phyloP scores from a whole-genome alignment of 2,113 vertebrate species.

The Nanger granti region DNA sequence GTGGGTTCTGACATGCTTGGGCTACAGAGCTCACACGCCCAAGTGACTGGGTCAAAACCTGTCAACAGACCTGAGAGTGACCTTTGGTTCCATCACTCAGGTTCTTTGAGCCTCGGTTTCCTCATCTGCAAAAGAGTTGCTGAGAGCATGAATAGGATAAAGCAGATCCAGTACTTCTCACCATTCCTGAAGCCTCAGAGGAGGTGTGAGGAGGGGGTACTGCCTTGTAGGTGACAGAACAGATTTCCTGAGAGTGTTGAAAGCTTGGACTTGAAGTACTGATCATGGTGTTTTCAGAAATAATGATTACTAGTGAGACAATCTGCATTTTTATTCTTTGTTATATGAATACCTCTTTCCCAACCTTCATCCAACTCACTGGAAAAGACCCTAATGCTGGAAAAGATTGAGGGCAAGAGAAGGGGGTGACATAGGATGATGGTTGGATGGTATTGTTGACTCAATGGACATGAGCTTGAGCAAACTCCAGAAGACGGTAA shows the following conservation, averaged over 20 bases:
- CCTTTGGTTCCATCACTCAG: background rate
- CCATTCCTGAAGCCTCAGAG: background rate
- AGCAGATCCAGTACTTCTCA: background rate
- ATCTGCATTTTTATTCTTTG: background rate
- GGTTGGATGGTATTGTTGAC: background rate
- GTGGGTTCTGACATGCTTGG: background rate
- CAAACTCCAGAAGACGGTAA: background rate
- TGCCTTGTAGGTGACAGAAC: background rate
- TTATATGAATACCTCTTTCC: background rate
- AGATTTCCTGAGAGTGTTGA: background rate
- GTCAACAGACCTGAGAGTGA: background rate
- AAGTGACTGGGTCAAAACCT: background rate
- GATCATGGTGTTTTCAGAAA: background rate
- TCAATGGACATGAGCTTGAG: background rate
- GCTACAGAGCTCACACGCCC: rapidly evolving
- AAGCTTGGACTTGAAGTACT: background rate
- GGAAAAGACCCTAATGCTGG: background rate
- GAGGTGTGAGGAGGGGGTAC: background rate
- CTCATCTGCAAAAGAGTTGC: background rate
- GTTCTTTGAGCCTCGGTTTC: background rate
- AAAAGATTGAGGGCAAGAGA: background rate
- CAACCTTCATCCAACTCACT: background rate
- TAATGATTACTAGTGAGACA: background rate
- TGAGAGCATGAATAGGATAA: background rate
- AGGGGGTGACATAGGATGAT: background rate